These are phyloP conservation scores for Andrena minutula DNA, from an alignment of 2,888 invertebrate species.

Conservation along the genomic window DNA sequence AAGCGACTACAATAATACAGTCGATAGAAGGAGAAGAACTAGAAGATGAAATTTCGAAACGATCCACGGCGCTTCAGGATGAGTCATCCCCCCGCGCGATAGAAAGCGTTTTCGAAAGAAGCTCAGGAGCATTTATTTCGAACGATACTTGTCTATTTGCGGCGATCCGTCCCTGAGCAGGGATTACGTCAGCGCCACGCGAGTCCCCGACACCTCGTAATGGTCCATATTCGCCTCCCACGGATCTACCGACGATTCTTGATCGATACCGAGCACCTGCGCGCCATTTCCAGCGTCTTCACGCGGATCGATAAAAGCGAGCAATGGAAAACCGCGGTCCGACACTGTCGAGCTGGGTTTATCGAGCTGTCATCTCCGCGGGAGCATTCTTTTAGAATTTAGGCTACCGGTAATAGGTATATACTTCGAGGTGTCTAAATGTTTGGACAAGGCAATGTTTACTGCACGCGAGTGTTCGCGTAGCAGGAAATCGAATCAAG, in stretches of 20 bases:
- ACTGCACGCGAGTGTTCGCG: no score
- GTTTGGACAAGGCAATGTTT: no score
- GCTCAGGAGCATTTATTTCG: constrained; percentile 50
- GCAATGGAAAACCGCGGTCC: not conserved
- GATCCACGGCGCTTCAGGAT: constrained; percentile 2
- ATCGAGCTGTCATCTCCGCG: not conserved
- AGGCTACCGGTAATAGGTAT: no score
- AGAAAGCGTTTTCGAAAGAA: constrained; percentile 51
- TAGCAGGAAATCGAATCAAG: no score
- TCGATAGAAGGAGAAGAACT: not conserved
- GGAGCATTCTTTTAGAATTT: not conserved
- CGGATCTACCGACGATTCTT: constrained; percentile 43
- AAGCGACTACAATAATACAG: no score
- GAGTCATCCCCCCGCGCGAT: constrained; percentile 25
- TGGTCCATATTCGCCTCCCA: constrained; percentile 69
- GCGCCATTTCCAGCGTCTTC: not conserved
- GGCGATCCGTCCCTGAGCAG: constrained; percentile 64
- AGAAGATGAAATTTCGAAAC: constrained; percentile 3
- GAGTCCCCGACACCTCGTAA: constrained; percentile 53
- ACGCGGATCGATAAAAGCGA: not conserved
- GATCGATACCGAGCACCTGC: constrained; percentile 49
- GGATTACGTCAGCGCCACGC: constrained; percentile 63
- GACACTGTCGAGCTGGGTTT: not conserved
- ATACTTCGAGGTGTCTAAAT: no score
- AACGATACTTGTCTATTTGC: constrained; percentile 65